These are phyloP conservation scores for Aegotheles bennettii DNA, from an alignment of 2,113 vertebrate species.

Conservation along the genomic window DNA sequence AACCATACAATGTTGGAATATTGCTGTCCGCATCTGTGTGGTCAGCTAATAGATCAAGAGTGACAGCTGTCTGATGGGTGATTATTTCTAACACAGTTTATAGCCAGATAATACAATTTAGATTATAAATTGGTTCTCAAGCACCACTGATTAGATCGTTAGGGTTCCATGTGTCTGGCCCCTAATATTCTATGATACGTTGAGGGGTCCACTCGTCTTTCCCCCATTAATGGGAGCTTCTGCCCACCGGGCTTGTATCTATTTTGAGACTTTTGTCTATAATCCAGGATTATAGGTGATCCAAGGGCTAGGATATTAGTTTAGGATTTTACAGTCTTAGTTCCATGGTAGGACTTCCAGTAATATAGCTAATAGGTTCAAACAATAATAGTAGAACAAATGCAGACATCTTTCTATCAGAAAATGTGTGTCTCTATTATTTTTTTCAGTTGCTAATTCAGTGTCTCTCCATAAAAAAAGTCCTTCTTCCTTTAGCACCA, in stretches of 20 bases:
- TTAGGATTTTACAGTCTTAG: not conserved
- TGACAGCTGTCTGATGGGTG: too few species aligned
- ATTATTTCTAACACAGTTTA: too few species aligned
- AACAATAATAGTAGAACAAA: not conserved
- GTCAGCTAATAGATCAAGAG: too few species aligned
- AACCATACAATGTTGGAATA: too few species aligned
- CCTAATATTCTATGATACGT: too few species aligned
- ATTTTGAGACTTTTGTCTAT: not conserved
- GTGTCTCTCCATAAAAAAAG: not conserved
- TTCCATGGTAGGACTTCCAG: not conserved
- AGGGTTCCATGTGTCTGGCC: too few species aligned
- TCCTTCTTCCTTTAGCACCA: not conserved
- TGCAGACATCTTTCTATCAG: not conserved
- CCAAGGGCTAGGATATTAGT: not conserved
- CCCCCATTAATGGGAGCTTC: too few species aligned
- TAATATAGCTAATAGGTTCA: not conserved
- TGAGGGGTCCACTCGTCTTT: too few species aligned
- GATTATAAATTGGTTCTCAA: too few species aligned
- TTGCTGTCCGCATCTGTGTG: too few species aligned
- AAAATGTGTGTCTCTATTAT: not conserved
- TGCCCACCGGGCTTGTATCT: not conserved
- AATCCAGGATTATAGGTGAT: not conserved
- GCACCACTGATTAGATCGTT: too few species aligned
- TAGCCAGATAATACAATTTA: too few species aligned
- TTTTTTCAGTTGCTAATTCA: not conserved